Conservation (phyloP, 2,888 invertebrate species). For the Volucella zonaria region DNA sequence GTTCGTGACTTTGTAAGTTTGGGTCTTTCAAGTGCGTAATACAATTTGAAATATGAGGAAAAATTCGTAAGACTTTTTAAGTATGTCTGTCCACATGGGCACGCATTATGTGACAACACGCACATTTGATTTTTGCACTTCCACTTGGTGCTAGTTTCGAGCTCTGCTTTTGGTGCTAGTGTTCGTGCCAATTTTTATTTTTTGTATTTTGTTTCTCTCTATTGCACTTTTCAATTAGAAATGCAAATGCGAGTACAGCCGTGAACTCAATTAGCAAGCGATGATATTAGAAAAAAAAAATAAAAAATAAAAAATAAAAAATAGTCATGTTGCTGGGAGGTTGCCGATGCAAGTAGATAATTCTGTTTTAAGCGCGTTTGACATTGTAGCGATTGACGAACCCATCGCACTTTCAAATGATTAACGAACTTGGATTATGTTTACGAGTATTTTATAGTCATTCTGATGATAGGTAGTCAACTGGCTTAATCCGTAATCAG, state of each 20-base stretch:
- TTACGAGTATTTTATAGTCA: background rate
- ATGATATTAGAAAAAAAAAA: conserved; percentile 63
- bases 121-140: too few relatives aligned
- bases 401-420: conserved; percentile 44
- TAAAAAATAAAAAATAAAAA: conserved; percentile 46
- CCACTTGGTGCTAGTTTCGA: too few relatives aligned
- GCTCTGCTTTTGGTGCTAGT: conserved; percentile 31
- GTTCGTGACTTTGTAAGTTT: conserved; percentile 24
- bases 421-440: background rate
- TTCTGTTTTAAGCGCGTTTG: conserved; percentile 46
- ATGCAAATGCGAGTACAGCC: conserved; percentile 71
- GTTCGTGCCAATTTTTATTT: conserved; percentile 47
- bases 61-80: background rate
- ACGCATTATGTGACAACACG: too few relatives aligned
- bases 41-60: background rate
- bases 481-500: too few relatives aligned
- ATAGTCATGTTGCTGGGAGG: conserved; percentile 20
- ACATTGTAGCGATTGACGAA: conserved; percentile 70
- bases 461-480: too few relatives aligned
- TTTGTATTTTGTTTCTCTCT: background rate
- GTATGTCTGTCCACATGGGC: too few relatives aligned
- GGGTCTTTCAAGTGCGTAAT: conserved; percentile 27
- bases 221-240: conserved; percentile 72
- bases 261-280: conserved; percentile 71
- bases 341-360: conserved; percentile 39